These are phyloP conservation scores for Eulithis testata DNA, from an alignment of 2,888 invertebrate species.

Conservation along the genomic window DNA sequence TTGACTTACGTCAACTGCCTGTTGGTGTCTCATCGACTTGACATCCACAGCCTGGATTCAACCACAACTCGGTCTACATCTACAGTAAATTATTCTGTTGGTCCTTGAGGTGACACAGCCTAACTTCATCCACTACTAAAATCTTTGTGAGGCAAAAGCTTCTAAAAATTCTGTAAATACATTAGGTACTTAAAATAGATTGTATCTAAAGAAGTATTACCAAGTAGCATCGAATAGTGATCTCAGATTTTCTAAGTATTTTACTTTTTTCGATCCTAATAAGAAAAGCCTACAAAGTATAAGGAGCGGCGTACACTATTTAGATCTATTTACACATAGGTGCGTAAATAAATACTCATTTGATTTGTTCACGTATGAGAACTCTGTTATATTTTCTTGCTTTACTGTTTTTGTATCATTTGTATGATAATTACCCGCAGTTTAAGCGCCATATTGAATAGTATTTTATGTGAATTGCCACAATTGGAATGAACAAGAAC, in stretches of 20 bases:
- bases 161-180: too few species aligned
- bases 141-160: too few species aligned
- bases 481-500: slow-evolving; percentile 26
- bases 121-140: too few species aligned
- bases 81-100: too few species aligned
- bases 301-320: neutral
- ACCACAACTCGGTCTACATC: too few species aligned
- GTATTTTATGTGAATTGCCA: slow-evolving; percentile 44
- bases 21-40: too few species aligned
- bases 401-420: slow-evolving; percentile 52
- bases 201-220: too few species aligned
- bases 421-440: slow-evolving; percentile 61
- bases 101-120: too few species aligned
- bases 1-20: neutral
- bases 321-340: slow-evolving; percentile 2
- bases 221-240: too few species aligned
- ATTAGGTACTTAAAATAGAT: too few species aligned
- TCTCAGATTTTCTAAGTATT: neutral
- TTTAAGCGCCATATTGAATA: slow-evolving; percentile 45
- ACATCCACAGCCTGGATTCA: too few species aligned
- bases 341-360: slow-evolving; percentile 47
- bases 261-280: slow-evolving; percentile 1
- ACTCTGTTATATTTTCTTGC: slow-evolving; percentile 53
- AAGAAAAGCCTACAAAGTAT: neutral
- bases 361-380: slow-evolving; percentile 63